Percentiles rank a stretch among this genome's conserved stretches.
Conservation (phyloP, 2,113 vertebrate genomes). For the Xerus inauris region DNA sequence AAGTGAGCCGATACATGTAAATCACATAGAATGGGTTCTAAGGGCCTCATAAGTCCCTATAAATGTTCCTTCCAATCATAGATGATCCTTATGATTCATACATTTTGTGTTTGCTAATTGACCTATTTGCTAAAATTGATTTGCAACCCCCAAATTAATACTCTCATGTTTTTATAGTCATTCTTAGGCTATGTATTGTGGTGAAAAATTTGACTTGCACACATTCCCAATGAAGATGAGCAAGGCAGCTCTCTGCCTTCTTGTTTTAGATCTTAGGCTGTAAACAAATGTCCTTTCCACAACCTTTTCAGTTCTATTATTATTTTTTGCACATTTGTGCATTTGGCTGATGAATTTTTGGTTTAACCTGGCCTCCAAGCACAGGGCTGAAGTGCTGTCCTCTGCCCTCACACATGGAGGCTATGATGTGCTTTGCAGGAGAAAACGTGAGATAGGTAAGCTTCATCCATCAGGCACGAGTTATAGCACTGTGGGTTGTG, state of each 20-base stretch:
- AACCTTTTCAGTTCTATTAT: not conserved
- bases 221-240: not conserved
- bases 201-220: not conserved
- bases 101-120: conserved; percentile 19
- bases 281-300: not conserved
- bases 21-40: not conserved
- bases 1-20: not conserved
- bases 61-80: not conserved
- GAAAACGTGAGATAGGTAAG: not conserved
- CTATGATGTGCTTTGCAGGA: not conserved
- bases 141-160: not conserved
- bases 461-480: not conserved
- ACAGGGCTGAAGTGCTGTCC: not conserved
- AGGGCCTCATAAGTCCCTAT: not conserved
- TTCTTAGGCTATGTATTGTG: not conserved
- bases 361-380: not conserved
- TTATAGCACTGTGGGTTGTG: not conserved
- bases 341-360: not conserved
- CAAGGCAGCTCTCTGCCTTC: not conserved
- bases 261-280: not conserved
- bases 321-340: not conserved
- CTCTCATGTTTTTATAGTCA: not conserved
- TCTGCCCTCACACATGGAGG: not conserved
- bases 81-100: not conserved
- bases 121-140: not conserved